Evolutionary conservation across 1,140 invertebrate species (phyloP), one percentile per base, ranked within the genome.

Genomic region (Meloidogyne exigua): DNA sequence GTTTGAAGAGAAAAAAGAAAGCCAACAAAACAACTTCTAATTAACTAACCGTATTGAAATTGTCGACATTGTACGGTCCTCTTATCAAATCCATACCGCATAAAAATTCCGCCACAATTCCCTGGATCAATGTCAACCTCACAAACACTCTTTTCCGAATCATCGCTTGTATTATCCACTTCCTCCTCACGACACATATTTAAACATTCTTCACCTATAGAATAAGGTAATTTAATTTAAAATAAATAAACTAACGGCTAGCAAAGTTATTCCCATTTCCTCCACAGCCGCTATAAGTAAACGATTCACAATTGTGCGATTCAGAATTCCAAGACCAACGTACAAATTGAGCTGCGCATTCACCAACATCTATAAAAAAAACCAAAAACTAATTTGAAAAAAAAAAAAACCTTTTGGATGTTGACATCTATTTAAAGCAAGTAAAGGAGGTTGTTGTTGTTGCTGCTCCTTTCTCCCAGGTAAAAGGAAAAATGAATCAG

Each of bases 271-370:
- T 95, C 26, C 90, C 91, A 81, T 93, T 95, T 67, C 94, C 94
- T 57, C 91, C 91, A 87, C 93, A 95, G 76, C 95, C 94, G 66
- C 92, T 91, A 85, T 93, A 96, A 13, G 88, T 89, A 88, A 96
- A 96, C 81, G 90, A 87, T 91, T 94, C 80, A 84, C 88, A 78
- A 88, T 88, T 13, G 13, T 82, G 77, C 69, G 87, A 62, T 72
- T 82, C 57, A 0, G 84, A 76, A 81, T 94, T 91, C 87, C 91
- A 94, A 88, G 82, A 82, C 85, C 85, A 87, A 25, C 85, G 79
- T 3, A 85, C 82, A 72, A 87, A 87, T 42, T 81, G 81, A 12
- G 85, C 85, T 18, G 74, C 78, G 71, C 85, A 87, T 44, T 28
- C 71, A 44, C 85, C 85, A 13, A 68, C 12, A 70, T 87, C 85